Percentiles rank a stretch among this genome's conserved stretches.
Evolutionary conservation across 2,797 vertebrate species (phyloP).

Genomic region (Meda fulgida): DNA sequence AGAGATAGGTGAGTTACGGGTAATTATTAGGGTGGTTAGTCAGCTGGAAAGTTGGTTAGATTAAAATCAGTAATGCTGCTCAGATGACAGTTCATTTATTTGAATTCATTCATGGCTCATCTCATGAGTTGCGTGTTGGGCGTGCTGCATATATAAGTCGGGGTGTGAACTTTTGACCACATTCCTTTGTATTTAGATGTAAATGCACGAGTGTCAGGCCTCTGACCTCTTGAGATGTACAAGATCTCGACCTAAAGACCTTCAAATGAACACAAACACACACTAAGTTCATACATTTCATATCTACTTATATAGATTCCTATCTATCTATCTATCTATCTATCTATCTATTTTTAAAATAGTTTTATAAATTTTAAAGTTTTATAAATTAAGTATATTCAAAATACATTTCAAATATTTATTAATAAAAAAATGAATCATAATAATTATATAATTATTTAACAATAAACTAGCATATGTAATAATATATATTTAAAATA

Average conservation of each 20-base stretch:
- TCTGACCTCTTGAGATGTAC: constrained; percentile 42
- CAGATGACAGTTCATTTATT: constrained; percentile 6
- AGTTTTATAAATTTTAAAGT: no score
- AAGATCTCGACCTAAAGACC: constrained; percentile 29
- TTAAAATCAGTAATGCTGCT: constrained; percentile 16
- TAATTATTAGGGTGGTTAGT: constrained; percentile 14
- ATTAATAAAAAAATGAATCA: no score
- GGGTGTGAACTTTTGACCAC: constrained; percentile 78
- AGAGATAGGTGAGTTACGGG: constrained; percentile 39
- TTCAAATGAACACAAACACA: constrained; percentile 19
- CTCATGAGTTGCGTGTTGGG: not conserved
- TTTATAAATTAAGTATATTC: not conserved
- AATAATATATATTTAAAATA: not conserved
- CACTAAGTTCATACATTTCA: constrained; percentile 7
- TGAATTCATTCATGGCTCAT: not conserved
- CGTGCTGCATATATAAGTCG: not conserved
- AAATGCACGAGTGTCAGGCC: constrained; percentile 62
- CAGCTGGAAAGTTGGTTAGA: constrained; percentile 23
- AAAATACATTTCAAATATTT: not conserved
- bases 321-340: not conserved
- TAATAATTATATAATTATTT: not conserved
- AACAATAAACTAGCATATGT: not conserved
- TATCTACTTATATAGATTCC: not conserved
- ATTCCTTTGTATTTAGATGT: constrained; percentile 77
- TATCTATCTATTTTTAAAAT: no score